Percentiles rank a stretch among this genome's conserved stretches.
These are phyloP conservation scores for Watsonalla cultraria DNA, from an alignment of 2,888 invertebrate species.

Conservation along the genomic window DNA sequence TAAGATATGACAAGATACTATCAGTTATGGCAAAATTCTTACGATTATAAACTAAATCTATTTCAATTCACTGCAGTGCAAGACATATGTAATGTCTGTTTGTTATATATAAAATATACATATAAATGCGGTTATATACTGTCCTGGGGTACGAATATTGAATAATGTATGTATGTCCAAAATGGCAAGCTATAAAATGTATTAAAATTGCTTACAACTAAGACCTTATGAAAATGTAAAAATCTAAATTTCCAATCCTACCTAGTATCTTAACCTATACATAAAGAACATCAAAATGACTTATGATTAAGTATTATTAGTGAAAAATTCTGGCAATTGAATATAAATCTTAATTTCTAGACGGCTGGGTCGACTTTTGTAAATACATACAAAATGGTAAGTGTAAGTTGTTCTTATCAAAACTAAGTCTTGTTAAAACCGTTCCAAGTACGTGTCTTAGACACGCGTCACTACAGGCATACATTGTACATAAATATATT, in stretches of 20 bases:
- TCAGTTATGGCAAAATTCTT: too few relatives aligned
- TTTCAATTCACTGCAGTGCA: constrained; percentile 51
- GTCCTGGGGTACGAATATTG: too few relatives aligned
- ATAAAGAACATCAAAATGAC: too few relatives aligned
- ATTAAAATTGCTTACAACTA: neutral
- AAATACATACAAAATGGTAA: constrained; percentile 19
- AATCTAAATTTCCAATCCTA: constrained; percentile 15
- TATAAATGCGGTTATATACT: neutral
- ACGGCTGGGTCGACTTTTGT: constrained; percentile 10
- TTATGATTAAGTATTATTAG: too few relatives aligned
- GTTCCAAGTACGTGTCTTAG: constrained; percentile 21
- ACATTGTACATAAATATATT: constrained; percentile 24
- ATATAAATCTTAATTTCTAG: too few relatives aligned
- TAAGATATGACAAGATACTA: too few relatives aligned
- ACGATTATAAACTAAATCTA: too few relatives aligned
- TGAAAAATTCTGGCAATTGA: too few relatives aligned
- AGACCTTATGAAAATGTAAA: constrained; percentile 2
- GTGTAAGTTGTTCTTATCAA: constrained; percentile 37
- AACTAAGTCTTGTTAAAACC: constrained; percentile 33
- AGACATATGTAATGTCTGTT: constrained; percentile 1
- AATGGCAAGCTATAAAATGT: neutral
- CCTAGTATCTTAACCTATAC: neutral
- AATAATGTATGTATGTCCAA: too few relatives aligned
- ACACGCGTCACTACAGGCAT: neutral
- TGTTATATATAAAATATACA: neutral